These are phyloP conservation scores for Paraescarpia echinospica DNA, from an alignment of 1,140 invertebrate genomes.

Conservation along the genomic window DNA sequence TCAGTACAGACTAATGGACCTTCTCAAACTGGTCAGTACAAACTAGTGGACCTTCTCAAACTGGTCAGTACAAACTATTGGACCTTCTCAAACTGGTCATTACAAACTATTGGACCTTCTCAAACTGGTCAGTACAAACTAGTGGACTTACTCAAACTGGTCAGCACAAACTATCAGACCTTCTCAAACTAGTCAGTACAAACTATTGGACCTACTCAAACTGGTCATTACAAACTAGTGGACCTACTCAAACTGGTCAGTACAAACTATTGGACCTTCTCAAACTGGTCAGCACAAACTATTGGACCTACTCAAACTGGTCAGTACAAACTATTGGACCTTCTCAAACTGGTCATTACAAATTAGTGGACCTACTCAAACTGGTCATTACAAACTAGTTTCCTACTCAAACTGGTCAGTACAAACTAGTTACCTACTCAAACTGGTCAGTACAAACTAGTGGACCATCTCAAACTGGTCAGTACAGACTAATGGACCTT, in stretches of 20 bases:
- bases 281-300: no score
- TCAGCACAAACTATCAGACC: no score
- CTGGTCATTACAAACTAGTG: neutral
- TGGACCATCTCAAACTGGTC: no score
- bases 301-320: slow-evolving; percentile 36
- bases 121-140: neutral
- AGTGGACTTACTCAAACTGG: slow-evolving; percentile 35
- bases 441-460: no score
- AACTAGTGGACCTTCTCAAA: slow-evolving; percentile 26
- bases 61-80: no score
- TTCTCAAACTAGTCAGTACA: no score
- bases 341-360: slow-evolving; percentile 42
- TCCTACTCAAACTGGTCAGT: slow-evolving; percentile 29
- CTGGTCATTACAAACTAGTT: slow-evolving; percentile 46
- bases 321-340: neutral
- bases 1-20: slow-evolving; percentile 47
- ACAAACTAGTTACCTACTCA: slow-evolving; percentile 18
- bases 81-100: no score
- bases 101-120: slow-evolving; percentile 46
- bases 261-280: no score
- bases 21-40: slow-evolving; percentile 22
- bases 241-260: slow-evolving; percentile 38
- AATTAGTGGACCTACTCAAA: no score
- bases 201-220: slow-evolving; percentile 42
- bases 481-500: slow-evolving; percentile 47